These are phyloP conservation scores for Pristionchus arcanus DNA, from an alignment of 2,888 invertebrate species.

Conservation along the genomic window DNA sequence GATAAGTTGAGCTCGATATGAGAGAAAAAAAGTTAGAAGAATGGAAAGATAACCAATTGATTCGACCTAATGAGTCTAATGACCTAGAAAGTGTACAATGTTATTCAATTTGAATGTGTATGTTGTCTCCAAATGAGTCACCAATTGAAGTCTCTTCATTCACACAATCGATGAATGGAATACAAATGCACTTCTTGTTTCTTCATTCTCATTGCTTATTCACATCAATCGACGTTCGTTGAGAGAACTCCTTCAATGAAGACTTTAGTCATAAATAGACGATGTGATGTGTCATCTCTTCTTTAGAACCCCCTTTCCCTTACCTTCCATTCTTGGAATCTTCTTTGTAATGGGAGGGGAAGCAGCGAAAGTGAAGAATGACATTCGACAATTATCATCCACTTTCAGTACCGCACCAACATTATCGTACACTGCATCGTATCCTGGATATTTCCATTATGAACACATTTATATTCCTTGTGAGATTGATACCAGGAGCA, in stretches of 20 bases:
- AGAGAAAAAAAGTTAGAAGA: too few species aligned
- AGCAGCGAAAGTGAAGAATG: constrained; percentile 53
- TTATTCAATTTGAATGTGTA: background rate
- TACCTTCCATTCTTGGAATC: constrained; percentile 44
- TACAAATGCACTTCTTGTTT: background rate
- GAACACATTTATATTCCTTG: background rate
- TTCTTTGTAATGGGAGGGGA: constrained; percentile 31
- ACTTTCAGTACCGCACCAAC: constrained; percentile 59
- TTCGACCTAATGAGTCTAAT: too few species aligned
- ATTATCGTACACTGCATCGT: constrained; percentile 58
- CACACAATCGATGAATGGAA: constrained; percentile 20
- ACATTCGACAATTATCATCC: constrained; percentile 6
- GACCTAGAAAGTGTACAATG: background rate
- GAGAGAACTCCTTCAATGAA: constrained; percentile 14
- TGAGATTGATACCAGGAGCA: constrained; percentile 56
- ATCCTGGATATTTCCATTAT: constrained; percentile 37
- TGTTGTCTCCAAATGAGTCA: background rate
- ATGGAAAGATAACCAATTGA: too few species aligned
- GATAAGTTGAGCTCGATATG: background rate
- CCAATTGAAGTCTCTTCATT: constrained; percentile 41
- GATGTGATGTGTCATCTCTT: background rate
- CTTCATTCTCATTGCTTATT: background rate
- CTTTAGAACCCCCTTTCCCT: background rate
- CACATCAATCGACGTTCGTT: constrained; percentile 25
- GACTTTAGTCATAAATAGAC: too few species aligned